These are phyloP conservation scores for Struthio camelus DNA, from an alignment of 2,113 vertebrate species.

Conservation along the genomic window DNA sequence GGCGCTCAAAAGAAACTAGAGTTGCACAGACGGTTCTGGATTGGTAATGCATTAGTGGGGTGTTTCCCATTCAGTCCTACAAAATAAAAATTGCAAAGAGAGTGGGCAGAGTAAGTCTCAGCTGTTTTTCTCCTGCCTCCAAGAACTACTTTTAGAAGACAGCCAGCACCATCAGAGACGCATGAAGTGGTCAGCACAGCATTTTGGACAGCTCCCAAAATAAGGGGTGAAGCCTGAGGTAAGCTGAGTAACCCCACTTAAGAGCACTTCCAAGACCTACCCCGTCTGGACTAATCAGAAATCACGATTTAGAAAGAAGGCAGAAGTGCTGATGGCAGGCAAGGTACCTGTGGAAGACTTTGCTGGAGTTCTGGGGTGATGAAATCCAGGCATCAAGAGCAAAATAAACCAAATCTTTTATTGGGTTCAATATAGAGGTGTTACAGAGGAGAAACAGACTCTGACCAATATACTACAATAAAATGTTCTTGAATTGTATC, in stretches of 20 bases:
- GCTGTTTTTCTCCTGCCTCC: neutral
- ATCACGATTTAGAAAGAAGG: neutral
- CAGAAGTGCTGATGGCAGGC: neutral
- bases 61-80: neutral
- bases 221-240: neutral
- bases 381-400: neutral
- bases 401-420: neutral
- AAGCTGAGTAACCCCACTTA: neutral
- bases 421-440: fast-evolving
- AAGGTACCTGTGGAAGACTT: neutral
- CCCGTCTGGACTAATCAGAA: neutral
- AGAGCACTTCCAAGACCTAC: neutral
- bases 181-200: neutral
- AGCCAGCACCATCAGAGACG: neutral
- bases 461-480: neutral
- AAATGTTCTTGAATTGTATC: neutral
- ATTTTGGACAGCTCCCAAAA: neutral
- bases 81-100: neutral
- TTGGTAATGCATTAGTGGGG: neutral
- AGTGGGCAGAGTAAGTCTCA: neutral
- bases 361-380: neutral
- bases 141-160: neutral
- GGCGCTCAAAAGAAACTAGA: neutral
- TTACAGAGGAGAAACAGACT: neutral
- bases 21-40: neutral